Percentiles rank a stretch among this genome's conserved stretches.
Evolutionary conservation across 2,113 vertebrate species (phyloP).

Genomic region (Martes martes): DNA sequence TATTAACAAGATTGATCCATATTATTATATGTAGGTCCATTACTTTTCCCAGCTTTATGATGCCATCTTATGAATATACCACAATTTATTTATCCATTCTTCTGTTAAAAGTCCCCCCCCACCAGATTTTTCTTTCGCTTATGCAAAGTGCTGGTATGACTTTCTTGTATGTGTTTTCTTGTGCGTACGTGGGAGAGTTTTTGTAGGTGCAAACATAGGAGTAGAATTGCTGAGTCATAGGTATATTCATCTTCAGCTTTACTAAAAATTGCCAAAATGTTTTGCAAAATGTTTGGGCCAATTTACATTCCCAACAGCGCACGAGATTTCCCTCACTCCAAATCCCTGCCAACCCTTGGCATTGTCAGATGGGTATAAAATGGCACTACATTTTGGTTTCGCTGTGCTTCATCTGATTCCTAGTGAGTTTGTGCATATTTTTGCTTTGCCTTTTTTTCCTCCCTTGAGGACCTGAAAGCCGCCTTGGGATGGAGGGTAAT

Average conservation of each 20-base stretch:
- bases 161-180: neutral
- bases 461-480: neutral
- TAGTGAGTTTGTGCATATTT: slow-evolving; percentile 15
- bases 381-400: neutral
- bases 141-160: neutral
- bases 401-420: slow-evolving; percentile 31
- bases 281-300: neutral
- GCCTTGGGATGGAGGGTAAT: neutral
- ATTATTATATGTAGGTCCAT: neutral
- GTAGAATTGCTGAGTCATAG: slow-evolving; percentile 43
- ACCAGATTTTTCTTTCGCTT: neutral
- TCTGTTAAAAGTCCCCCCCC: neutral
- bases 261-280: slow-evolving; percentile 15
- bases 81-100: neutral
- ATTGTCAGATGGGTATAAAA: neutral
- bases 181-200: neutral
- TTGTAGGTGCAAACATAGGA: neutral
- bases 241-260: neutral
- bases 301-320: neutral
- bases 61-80: neutral
- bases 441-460: slow-evolving; percentile 32
- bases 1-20: neutral
- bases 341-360: neutral
- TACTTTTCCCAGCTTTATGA: neutral
- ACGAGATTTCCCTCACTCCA: neutral